Evolutionary conservation across 2,888 invertebrate species (phyloP), one percentile per base, ranked within the genome.

Genomic region (Minunthozetes semirufus): DNA sequence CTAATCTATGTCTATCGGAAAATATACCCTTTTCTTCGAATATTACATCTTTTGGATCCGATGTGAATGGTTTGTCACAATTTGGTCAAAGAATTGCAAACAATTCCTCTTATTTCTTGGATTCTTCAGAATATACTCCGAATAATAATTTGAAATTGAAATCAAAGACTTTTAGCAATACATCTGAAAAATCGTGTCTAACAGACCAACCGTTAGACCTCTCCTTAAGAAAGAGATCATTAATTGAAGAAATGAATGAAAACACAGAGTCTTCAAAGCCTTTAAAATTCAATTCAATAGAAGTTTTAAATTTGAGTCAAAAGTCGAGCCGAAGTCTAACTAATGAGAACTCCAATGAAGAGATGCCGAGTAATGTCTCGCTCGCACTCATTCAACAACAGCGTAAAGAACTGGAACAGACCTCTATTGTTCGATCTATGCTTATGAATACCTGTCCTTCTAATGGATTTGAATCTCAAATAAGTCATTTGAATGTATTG

Each of bases 141-240:
- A n/a, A n/a, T n/a, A n/a, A 53, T 19, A 72, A n/a, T 25, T 11
- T 59, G 19, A 11, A 4, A 8, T 33, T 53, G 33, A 42, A 56
- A n/a, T 53, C 56, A 17, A 33, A 56, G 22, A 3, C 61, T 17
- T 63, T 74, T 29, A 63, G 46, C 42, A 33, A 50, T 74, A 19
- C 25, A 59, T 42, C 50, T 9, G 29, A 74, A 33, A n/a, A 15
- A 46, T 15, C 13, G 4, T n/a, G 48, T 29, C 13, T 77, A 29
- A 76, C 80, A 74, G 93, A 93, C 80, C 91, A 94, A 82, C 96
- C 97, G 0, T 84, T 97, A 75, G 96, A 97, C 84, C 86, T 97
- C 79, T 94, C 94, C 2, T 88, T 93, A 6, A 94, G 93, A 81
- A 80, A 78, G 77, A 90, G 90, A 53, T 87, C 87, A 80, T 88